Base-by-base conservation (phyloP, 2,113 vertebrate species). In the Aphyosemion australe region DNA sequence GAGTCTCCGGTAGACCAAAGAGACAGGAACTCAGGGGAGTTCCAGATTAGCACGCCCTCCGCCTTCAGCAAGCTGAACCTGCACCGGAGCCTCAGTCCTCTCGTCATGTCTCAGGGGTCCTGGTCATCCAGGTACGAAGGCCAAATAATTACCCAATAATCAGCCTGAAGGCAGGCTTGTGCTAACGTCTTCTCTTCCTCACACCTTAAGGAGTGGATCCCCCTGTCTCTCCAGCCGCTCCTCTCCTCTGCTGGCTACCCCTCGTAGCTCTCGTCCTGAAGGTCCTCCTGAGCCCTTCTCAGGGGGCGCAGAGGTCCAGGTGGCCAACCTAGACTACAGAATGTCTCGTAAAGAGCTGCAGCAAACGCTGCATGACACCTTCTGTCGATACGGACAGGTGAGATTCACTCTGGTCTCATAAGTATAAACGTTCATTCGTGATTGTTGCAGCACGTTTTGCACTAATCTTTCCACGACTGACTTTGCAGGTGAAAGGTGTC, bases 241-340 rank as follows among this genome's bases (percentile, higher is more conserved):
- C 6, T 97, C 96, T 2, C 96, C 96, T 1, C 90, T 96, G 58
- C 87, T 89, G 16, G 60, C 72, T 20, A 72, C 76, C 0, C 88
- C 94, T 64, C 87, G 90, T 13, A 91, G 85, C 50, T 74, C 90
- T 19, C 80, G 82, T 60, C 72, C 87, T 6, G 82, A 92, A 8
- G 84, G 90, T 53, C 79, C 81, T 32, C 14, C 82, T 6, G 94
- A 96, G 80, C 95, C 95, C 4, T 98, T 96, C 87, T 94, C 93
- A 46, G 95, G 96, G 47, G 95, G 97, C 61, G 94, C 91, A 6
- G 96, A 97, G 37, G 66, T 99, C 78, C 96, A 96, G 60, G 92
- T 99, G 80, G 93, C 94, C 78, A 99, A 99, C 74, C 69, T 99
- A 61, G 97, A 99, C 87, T 98, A 99, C 89, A 94, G 96, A 69